These are phyloP conservation scores for Thalassoma bifasciatum DNA, from an alignment of 2,113 vertebrate genomes.

Conservation along the genomic window DNA sequence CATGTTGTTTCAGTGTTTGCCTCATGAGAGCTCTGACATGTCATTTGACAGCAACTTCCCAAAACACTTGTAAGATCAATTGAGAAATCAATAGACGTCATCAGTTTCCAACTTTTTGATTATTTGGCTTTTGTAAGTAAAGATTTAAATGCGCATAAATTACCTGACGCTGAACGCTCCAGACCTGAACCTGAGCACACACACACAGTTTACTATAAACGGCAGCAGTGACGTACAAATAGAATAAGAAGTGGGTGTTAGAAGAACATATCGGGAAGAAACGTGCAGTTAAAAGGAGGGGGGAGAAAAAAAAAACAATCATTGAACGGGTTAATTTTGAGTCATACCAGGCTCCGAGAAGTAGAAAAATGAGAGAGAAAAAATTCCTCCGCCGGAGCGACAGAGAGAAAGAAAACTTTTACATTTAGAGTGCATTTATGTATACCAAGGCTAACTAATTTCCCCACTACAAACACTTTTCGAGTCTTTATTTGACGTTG, in stretches of 20 bases:
- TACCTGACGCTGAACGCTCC: conserved; percentile 5
- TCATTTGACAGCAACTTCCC: too few relatives aligned
- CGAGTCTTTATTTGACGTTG: rapidly evolving
- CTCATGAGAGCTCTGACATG: too few relatives aligned
- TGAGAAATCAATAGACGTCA: too few relatives aligned
- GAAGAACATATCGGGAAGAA: conserved; percentile 46
- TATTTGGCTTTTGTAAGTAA: neutral
- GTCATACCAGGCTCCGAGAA: conserved; percentile 79
- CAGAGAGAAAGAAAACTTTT: conserved; percentile 48
- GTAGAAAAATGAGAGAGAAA: conserved; percentile 80
- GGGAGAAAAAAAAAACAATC: conserved; percentile 44
- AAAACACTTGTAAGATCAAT: too few relatives aligned
- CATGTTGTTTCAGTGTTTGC: too few relatives aligned
- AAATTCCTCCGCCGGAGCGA: conserved; percentile 86
- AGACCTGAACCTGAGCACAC: neutral
- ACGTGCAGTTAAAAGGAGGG: conserved; percentile 42
- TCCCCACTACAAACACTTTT: rapidly evolving
- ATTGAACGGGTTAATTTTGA: conserved; percentile 83
- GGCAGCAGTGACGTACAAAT: neutral
- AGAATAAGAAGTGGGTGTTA: conserved; percentile 39
- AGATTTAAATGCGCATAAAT: neutral
- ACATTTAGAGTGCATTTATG: neutral
- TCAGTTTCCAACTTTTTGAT: neutral
- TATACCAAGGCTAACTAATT: rapidly evolving
- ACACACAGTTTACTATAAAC: neutral